phyloP scores from a whole-genome alignment of 1,140 invertebrate genomes.

The Ericerus pela region DNA sequence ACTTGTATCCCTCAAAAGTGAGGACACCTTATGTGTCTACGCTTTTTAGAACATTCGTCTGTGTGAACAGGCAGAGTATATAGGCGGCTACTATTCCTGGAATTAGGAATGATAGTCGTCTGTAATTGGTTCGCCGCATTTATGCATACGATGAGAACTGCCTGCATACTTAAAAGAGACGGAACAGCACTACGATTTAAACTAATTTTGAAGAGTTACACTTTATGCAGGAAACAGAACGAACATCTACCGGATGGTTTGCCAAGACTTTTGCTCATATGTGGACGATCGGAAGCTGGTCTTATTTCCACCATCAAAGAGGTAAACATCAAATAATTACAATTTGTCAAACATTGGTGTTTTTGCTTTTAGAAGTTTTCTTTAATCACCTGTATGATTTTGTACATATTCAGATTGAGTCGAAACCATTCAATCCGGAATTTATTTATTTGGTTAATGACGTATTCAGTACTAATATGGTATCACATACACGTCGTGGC shows the following conservation, averaged over 20 bases:
- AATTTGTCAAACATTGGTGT: background rate
- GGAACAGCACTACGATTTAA: too few relatives aligned
- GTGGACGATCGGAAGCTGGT: slow-evolving; percentile 20
- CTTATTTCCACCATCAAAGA: slow-evolving; percentile 17
- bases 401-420: slow-evolving; percentile 1
- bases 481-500: background rate
- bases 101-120: too few relatives aligned
- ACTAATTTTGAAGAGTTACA: too few relatives aligned
- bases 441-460: slow-evolving; percentile 33
- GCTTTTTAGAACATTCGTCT: too few relatives aligned
- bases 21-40: too few relatives aligned
- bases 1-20: too few relatives aligned
- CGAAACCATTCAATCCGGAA: slow-evolving; percentile 25
- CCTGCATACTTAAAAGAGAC: too few relatives aligned
- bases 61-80: too few relatives aligned
- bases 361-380: background rate
- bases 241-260: slow-evolving; percentile 21
- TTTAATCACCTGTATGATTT: background rate
- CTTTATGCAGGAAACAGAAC: too few relatives aligned
- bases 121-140: too few relatives aligned
- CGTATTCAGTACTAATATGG: slow-evolving; percentile 20
- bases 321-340: slow-evolving; percentile 13
- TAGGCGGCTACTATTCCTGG: too few relatives aligned
- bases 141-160: too few relatives aligned
- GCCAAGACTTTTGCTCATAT: slow-evolving; percentile 22